Conservation (phyloP, 92 coral and sea anemone genomes). For the Palythoa heliodiscus region DNA sequence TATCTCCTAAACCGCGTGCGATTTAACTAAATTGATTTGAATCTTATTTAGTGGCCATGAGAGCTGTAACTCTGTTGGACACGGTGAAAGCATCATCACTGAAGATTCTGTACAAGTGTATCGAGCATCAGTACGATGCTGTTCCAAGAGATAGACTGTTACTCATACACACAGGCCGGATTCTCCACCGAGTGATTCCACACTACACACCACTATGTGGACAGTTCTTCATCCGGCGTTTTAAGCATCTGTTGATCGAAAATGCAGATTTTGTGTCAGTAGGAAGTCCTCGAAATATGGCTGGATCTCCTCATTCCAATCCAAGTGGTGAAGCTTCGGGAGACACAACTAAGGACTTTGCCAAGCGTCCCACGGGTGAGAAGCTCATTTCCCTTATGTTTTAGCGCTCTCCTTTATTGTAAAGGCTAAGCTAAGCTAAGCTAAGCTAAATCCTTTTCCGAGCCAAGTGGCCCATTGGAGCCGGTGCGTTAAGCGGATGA, state of each 20-base stretch:
- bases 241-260: slow-evolving; percentile 93
- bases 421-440: too few relatives aligned
- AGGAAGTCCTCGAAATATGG: slow-evolving; percentile 78
- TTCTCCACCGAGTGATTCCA: slow-evolving; percentile 85
- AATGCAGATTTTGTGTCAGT: slow-evolving; percentile 94
- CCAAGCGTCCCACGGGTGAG: slow-evolving; percentile 73
- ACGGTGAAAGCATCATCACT: slow-evolving; percentile 84
- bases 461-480: too few relatives aligned
- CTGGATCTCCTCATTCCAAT: slow-evolving; percentile 60
- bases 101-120: slow-evolving; percentile 82
- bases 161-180: slow-evolving; percentile 93
- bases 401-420: too few relatives aligned
- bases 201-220: slow-evolving; percentile 97
- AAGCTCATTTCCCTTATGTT: not conserved
- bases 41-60: slow-evolving; percentile 61
- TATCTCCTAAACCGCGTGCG: too few relatives aligned
- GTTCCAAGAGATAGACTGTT: slow-evolving; percentile 89
- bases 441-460: too few relatives aligned
- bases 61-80: slow-evolving; percentile 83
- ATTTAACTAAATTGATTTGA: too few relatives aligned
- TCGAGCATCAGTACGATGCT: slow-evolving; percentile 91
- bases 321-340: slow-evolving; percentile 65
- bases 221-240: slow-evolving; percentile 91
- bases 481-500: too few relatives aligned
- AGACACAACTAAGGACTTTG: slow-evolving; percentile 49